These are phyloP conservation scores for Incurvaria masculella DNA, from an alignment of 2,888 invertebrate species.

Conservation along the genomic window DNA sequence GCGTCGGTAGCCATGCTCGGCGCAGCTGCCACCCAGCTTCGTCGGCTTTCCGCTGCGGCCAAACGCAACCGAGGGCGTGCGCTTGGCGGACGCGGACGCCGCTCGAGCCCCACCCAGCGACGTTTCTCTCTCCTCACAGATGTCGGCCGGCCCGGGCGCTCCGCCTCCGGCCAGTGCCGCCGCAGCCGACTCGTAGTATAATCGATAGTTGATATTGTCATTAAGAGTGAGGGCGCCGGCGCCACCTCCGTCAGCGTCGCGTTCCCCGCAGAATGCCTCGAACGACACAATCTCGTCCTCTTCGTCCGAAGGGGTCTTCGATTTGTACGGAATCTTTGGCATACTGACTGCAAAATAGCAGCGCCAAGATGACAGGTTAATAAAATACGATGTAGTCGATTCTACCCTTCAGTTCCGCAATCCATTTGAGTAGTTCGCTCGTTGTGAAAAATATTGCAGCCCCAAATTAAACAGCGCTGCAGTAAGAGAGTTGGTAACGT, in stretches of 20 bases:
- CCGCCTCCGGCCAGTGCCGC: conserved; percentile 33
- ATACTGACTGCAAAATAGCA: conserved; percentile 24
- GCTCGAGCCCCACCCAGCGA: conserved; percentile 37
- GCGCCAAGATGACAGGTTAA: not conserved
- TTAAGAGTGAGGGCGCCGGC: conserved; percentile 43
- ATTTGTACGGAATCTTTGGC: conserved; percentile 49
- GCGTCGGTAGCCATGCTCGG: conserved; percentile 32
- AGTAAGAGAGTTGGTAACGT: too few species aligned
- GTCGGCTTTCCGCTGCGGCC: not conserved
- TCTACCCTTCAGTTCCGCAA: too few species aligned
- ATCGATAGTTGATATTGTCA: conserved; percentile 50
- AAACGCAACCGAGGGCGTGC: conserved; percentile 20
- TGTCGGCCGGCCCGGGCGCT: conserved; percentile 28
- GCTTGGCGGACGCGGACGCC: conserved; percentile 31
- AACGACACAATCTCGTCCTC: conserved; percentile 57
- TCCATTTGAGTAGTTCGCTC: too few species aligned
- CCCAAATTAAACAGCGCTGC: too few species aligned
- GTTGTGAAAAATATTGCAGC: too few species aligned
- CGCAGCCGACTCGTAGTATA: conserved; percentile 40
- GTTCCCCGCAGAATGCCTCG: conserved; percentile 59
- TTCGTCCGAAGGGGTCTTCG: conserved; percentile 38
- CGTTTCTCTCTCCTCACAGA: conserved; percentile 30
- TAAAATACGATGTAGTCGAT: too few species aligned
- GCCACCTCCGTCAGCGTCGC: conserved; percentile 47
- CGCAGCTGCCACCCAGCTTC: not conserved